Evolutionary conservation across 37 sponge, comb jelly and placozoan species (phyloP).

Genomic region (Cladorhizidae sp.): DNA sequence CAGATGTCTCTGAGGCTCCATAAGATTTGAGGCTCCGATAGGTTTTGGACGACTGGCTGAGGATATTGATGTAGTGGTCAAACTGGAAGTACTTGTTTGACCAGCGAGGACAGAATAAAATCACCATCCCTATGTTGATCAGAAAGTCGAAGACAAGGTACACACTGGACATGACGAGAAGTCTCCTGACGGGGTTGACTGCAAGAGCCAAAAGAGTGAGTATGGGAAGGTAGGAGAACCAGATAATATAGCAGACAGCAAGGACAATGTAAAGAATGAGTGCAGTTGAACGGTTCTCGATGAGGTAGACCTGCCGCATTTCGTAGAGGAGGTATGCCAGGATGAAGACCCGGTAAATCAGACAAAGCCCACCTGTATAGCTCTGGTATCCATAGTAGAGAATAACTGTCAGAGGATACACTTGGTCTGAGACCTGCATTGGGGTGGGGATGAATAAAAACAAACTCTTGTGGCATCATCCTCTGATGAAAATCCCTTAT

Average conservation of each 20-base stretch:
- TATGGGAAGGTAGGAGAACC: constrained; percentile 76
- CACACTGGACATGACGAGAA: background rate
- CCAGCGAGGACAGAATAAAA: constrained; percentile 67
- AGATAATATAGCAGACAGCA: constrained; percentile 32
- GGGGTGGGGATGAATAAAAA: background rate
- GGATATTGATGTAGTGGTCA: constrained; percentile 33
- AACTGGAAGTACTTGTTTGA: constrained; percentile 71
- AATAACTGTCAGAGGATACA: constrained; percentile 14
- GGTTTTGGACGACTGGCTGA: background rate
- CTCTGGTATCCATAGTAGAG: constrained; percentile 33
- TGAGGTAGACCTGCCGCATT: constrained; percentile 59
- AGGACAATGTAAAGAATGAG: constrained; percentile 50
- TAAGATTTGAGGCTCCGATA: constrained; percentile 15
- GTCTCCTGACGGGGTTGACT: constrained; percentile 28
- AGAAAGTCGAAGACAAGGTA: constrained; percentile 45
- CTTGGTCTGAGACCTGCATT: constrained; percentile 34
- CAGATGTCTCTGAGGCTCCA: background rate
- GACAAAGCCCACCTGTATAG: constrained; percentile 58
- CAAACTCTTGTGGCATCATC: too few species aligned
- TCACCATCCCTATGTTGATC: constrained; percentile 25
- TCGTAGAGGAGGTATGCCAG: constrained; percentile 59
- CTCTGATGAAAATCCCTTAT: too few species aligned
- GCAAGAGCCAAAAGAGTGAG: constrained; percentile 5
- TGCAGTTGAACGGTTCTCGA: constrained; percentile 44
- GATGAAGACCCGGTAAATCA: constrained; percentile 39